These are phyloP conservation scores for Syngnathus acus DNA, from an alignment of 2,797 vertebrate genomes.

Conservation along the genomic window DNA sequence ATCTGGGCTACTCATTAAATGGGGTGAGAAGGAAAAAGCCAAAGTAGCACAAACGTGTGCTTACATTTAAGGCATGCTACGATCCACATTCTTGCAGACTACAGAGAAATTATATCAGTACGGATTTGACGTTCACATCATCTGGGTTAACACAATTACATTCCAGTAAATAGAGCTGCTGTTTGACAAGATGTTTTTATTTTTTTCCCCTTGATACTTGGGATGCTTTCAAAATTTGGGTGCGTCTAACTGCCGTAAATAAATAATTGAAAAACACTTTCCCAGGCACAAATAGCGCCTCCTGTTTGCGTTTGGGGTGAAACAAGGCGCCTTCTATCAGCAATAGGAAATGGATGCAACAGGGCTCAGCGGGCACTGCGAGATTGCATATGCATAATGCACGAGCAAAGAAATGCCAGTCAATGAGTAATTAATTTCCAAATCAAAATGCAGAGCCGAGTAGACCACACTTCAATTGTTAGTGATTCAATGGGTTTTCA, in stretches of 20 bases:
- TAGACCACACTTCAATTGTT: not conserved
- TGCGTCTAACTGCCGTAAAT: not conserved
- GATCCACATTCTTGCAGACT: too few relatives aligned
- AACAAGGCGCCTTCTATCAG: not conserved
- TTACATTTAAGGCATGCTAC: not conserved
- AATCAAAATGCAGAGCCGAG: not conserved
- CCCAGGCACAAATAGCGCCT: not conserved
- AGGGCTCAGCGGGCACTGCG: not conserved
- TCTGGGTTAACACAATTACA: not conserved
- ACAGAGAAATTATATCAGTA: too few relatives aligned
- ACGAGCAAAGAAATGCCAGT: not conserved
- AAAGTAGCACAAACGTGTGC: conserved; percentile 1
- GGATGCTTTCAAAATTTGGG: not conserved
- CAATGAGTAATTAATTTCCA: not conserved
- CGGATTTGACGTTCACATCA: too few relatives aligned
- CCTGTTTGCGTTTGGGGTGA: not conserved
- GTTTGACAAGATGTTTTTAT: not conserved
- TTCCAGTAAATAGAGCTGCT: not conserved
- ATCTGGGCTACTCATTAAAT: conserved; percentile 14
- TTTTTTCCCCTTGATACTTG: not conserved
- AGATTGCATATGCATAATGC: conserved; percentile 3
- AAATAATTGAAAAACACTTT: conserved; percentile 1
- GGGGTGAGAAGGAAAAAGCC: not conserved
- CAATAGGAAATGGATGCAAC: not conserved
- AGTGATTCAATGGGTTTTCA: not conserved